These are phyloP conservation scores for Creontiades dilutus DNA, from an alignment of 2,888 invertebrate genomes.

Conservation along the genomic window DNA sequence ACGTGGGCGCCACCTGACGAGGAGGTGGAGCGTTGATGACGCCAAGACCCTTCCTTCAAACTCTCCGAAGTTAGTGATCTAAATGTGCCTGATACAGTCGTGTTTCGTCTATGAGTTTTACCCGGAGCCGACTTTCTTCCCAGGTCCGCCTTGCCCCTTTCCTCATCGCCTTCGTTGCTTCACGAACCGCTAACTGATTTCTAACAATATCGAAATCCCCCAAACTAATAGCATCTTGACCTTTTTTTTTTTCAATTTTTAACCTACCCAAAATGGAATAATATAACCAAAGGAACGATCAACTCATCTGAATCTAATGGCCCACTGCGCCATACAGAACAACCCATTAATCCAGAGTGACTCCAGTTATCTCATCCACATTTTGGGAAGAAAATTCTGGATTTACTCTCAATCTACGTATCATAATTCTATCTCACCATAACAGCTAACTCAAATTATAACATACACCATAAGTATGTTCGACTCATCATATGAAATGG, in stretches of 20 bases:
- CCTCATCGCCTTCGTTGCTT: not conserved
- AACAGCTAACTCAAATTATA: too few relatives aligned
- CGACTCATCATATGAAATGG: too few relatives aligned
- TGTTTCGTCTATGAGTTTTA: slow-evolving; percentile 64
- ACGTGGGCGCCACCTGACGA: slow-evolving; percentile 51
- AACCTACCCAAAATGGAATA: too few relatives aligned
- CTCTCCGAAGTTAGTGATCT: slow-evolving; percentile 53
- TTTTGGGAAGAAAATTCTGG: too few relatives aligned
- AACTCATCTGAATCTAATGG: too few relatives aligned
- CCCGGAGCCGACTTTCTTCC: slow-evolving; percentile 59
- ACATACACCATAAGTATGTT: too few relatives aligned
- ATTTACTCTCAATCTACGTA: too few relatives aligned
- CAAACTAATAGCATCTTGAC: not conserved
- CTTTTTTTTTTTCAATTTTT: not conserved
- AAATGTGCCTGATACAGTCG: slow-evolving; percentile 63
- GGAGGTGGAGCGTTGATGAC: slow-evolving; percentile 55
- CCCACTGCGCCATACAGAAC: too few relatives aligned
- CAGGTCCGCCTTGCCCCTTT: slow-evolving; percentile 43
- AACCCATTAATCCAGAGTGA: too few relatives aligned
- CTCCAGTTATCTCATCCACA: too few relatives aligned
- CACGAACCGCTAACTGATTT: not conserved
- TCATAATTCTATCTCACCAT: too few relatives aligned
- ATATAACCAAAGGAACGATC: too few relatives aligned
- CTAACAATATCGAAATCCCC: not conserved
- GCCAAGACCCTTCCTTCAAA: slow-evolving; percentile 31